phyloP scores from a whole-genome alignment of 2,888 invertebrate species.

The Thyatira batis region DNA sequence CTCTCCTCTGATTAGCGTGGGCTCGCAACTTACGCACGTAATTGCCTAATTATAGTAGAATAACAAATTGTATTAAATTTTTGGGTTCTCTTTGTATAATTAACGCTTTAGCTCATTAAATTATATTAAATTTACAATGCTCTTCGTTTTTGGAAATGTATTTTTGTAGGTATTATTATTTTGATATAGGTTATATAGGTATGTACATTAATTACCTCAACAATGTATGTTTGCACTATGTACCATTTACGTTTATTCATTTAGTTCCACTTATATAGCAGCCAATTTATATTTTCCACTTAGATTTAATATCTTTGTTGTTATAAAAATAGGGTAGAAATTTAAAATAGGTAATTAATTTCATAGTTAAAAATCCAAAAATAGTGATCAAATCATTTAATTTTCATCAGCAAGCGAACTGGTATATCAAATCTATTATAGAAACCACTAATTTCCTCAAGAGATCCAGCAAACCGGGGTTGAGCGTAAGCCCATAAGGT shows the following conservation, averaged over 20 bases:
- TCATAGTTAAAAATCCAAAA: too few relatives aligned
- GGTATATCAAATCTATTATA: slow-evolving; percentile 57
- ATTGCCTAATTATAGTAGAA: slow-evolving; percentile 62
- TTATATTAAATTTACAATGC: neutral
- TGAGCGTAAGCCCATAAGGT: slow-evolving; percentile 65
- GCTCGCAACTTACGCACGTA: slow-evolving; percentile 53
- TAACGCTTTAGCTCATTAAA: neutral
- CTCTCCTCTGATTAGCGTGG: slow-evolving; percentile 56
- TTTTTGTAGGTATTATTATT: neutral
- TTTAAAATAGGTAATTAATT: too few relatives aligned
- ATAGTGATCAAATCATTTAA: too few relatives aligned
- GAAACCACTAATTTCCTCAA: slow-evolving; percentile 60
- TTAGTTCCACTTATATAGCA: too few relatives aligned
- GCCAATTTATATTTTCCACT: too few relatives aligned
- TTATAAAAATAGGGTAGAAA: slow-evolving; percentile 5
- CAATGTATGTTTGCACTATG: too few relatives aligned
- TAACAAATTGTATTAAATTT: slow-evolving; percentile 42
- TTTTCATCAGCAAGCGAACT: too few relatives aligned
- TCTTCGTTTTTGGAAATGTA: neutral
- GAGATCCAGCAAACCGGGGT: slow-evolving; percentile 45
- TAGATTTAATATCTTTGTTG: too few relatives aligned
- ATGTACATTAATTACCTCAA: too few relatives aligned
- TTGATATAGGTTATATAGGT: neutral
- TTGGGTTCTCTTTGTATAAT: slow-evolving; percentile 14
- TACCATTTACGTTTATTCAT: too few relatives aligned